A percentile compares a stretch with the other conserved stretches of the same genome.
Conservation (phyloP, 2,888 invertebrate species). For the Oxyteleia sp. region DNA sequence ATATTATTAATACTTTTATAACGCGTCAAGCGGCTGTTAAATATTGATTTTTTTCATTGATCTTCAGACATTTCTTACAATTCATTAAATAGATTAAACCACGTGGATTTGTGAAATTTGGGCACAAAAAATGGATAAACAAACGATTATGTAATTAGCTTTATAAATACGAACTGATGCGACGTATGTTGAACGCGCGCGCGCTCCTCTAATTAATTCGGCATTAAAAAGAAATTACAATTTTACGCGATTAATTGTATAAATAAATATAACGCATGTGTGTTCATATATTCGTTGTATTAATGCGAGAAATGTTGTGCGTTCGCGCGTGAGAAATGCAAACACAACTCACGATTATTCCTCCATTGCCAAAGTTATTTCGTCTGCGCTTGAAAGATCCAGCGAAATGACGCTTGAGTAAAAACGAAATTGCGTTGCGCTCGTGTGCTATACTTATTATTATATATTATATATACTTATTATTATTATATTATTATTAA, state of each 20-base stretch:
- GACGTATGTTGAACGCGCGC: background rate
- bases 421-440: background rate
- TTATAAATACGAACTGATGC: constrained; percentile 18
- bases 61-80: too few relatives aligned
- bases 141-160: background rate
- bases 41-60: too few relatives aligned
- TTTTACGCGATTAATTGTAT: constrained; percentile 26
- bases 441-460: too few relatives aligned
- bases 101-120: background rate
- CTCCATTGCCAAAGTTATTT: constrained; percentile 40
- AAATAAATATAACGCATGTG: constrained; percentile 16
- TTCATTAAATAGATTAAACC: background rate
- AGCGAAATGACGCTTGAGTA: background rate
- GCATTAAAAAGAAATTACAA: constrained; percentile 36
- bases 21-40: too few relatives aligned
- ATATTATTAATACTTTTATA: too few relatives aligned
- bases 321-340: constrained; percentile 45
- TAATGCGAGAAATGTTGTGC: constrained; percentile 26
- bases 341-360: constrained; percentile 33
- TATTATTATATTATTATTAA: too few relatives aligned
- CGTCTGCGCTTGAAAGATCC: constrained; percentile 10
- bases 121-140: constrained; percentile 11
- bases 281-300: constrained; percentile 3
- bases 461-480: too few relatives aligned
- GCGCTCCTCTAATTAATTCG: constrained; percentile 11